Evolutionary conservation across 2,113 vertebrate genomes (phyloP), one percentile per base, ranked within the genome.

Genomic region (Mystacornis crossleyi): DNA sequence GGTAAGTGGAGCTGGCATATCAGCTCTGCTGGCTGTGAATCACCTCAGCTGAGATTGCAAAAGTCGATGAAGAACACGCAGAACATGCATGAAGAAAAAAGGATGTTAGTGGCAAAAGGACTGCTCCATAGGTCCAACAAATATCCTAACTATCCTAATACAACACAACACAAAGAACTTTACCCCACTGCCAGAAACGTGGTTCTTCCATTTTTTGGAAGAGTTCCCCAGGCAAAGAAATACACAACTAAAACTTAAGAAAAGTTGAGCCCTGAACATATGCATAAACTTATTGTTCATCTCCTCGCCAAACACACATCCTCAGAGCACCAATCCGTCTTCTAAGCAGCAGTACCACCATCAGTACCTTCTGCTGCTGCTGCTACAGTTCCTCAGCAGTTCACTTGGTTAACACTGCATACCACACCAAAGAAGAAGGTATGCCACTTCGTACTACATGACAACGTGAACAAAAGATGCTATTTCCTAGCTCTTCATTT

Each of bases 41-140:
- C 65, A 70, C 33, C 34, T 82, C 62, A 75, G 17, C 48, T 40
- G 19, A 81, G 17, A 69, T 2, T 9, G 2, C 60, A 36, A 6
- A 81, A 65, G 14, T 16, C n/a, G 5, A 5, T n/a, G 13, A 77
- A 69, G 15, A 78, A 65, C 25, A 42, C 1, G 2, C 17, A 65
- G 42, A 43, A 43, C 17, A 18, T 43, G 42, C 17, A 43, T 43
- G 42, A 43, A 43, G 42, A 43, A 36, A 54, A 54, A 77, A 69
- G 7, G 2, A 36, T 11, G 8, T 29, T n/a, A 38, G 21, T 24
- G 26, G n/a, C 54, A 77, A 64, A 86, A 86, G 14, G 14, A 57
- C 14, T 1, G 0, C 24, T 57, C 25, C 28, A 15, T 9, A 53
- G 50, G 34, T 83, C 34, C 25, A 53, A 19, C 2, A 7, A 7